A percentile compares a stretch with the other conserved stretches of the same genome.
phyloP scores from a whole-genome alignment of 53 echinoderm and acorn worm species.

The Echinometra lucunter region DNA sequence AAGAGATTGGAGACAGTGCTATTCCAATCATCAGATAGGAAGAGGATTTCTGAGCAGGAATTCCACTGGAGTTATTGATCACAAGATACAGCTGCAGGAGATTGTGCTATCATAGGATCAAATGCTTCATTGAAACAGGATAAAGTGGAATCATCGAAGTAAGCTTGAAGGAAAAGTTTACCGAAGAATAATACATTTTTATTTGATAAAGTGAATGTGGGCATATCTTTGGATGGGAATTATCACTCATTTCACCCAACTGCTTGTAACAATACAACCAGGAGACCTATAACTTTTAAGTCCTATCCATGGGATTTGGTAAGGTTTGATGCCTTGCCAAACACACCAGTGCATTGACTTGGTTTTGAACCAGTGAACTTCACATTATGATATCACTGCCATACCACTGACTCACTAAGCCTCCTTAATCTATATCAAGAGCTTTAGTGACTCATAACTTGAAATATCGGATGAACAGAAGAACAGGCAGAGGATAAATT shows the following conservation, averaged over 20 bases:
- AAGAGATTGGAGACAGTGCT: not conserved
- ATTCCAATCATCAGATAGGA: not conserved
- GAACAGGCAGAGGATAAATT: too few relatives aligned
- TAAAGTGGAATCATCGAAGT: not conserved
- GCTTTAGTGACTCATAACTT: not conserved
- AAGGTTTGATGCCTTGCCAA: too few relatives aligned
- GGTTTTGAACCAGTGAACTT: too few relatives aligned
- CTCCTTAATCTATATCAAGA: too few relatives aligned
- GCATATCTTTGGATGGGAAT: not conserved
- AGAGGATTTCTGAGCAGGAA: not conserved
- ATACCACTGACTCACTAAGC: too few relatives aligned
- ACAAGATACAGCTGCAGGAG: not conserved
- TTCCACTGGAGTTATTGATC: not conserved
- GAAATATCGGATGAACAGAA: not conserved
- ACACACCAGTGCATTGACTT: too few relatives aligned
- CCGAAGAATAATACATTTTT: not conserved
- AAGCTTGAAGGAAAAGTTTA: not conserved
- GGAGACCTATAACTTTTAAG: too few relatives aligned
- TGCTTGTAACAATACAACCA: too few relatives aligned
- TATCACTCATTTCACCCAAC: too few relatives aligned
- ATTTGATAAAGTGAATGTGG: not conserved
- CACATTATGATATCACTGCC: too few relatives aligned
- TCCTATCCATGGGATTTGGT: too few relatives aligned
- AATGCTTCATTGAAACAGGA: not conserved
- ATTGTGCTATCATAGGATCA: not conserved